Evolutionary conservation across 2,797 vertebrate genomes (phyloP).

Genomic region (Sebastes melanostomus): DNA sequence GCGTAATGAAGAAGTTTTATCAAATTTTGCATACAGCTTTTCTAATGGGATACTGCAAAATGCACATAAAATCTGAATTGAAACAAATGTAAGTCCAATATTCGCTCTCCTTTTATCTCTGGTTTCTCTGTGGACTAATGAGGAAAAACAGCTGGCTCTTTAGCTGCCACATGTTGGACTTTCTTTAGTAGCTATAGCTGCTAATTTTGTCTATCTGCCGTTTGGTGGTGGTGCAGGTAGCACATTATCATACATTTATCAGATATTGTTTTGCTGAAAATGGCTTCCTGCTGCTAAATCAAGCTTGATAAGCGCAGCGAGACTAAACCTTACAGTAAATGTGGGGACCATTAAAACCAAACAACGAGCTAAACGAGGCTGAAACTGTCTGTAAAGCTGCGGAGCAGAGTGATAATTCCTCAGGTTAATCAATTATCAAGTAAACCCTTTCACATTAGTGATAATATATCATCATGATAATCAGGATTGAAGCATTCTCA

Average conservation of each 20-base stretch:
- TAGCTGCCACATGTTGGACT: neutral
- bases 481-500: neutral
- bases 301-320: neutral
- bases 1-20: too few relatives aligned
- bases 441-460: neutral
- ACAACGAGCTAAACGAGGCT: slow-evolving; percentile 5
- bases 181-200: neutral
- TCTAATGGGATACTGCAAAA: too few relatives aligned
- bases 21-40: too few relatives aligned
- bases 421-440: slow-evolving; percentile 21
- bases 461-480: neutral
- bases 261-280: neutral
- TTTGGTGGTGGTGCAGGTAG: neutral
- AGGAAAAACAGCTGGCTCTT: too few relatives aligned
- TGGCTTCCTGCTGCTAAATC: slow-evolving; percentile 11
- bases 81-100: too few relatives aligned
- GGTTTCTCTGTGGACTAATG: too few relatives aligned
- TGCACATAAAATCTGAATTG: too few relatives aligned
- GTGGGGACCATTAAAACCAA: slow-evolving; percentile 3
- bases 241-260: neutral
- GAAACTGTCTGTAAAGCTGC: slow-evolving; percentile 5
- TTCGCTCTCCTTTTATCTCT: too few relatives aligned
- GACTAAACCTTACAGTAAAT: neutral
- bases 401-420: slow-evolving; percentile 6
- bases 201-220: neutral